These are phyloP conservation scores for Hoplostethus mediterraneus DNA, from an alignment of 2,797 vertebrate genomes.

Conservation along the genomic window DNA sequence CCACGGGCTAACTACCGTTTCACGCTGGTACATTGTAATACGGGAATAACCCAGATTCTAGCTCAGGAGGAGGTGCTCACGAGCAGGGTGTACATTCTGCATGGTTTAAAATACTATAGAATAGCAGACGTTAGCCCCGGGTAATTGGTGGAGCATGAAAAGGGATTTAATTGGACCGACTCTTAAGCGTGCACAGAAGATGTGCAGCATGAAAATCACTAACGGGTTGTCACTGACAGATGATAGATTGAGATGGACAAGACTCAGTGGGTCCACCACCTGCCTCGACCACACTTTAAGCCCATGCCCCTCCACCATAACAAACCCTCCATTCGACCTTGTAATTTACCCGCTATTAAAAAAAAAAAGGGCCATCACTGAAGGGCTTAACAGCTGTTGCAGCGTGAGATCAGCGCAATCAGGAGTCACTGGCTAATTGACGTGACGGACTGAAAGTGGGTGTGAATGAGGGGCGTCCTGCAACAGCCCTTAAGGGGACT, in stretches of 20 bases:
- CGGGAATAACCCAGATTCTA: conserved; percentile 9
- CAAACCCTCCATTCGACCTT: neutral
- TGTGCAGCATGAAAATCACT: neutral
- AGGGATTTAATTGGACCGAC: too few relatives aligned
- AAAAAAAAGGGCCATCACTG: neutral
- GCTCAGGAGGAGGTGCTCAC: conserved; percentile 6
- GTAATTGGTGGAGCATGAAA: too few relatives aligned
- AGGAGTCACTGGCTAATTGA: conserved; percentile 49
- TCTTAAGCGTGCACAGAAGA: neutral
- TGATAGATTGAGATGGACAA: neutral
- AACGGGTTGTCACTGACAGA: neutral
- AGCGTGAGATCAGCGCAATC: conserved; percentile 31
- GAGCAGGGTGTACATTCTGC: too few relatives aligned
- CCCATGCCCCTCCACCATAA: conserved; percentile 1
- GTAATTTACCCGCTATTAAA: conserved; percentile 17
- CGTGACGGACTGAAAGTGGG: conserved; percentile 41
- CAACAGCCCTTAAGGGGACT: conserved; percentile 13
- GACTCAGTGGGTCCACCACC: neutral
- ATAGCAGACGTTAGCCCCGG: too few relatives aligned
- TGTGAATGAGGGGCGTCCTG: conserved; percentile 26
- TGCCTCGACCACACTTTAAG: neutral
- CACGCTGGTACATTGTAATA: neutral
- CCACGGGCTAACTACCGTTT: too few relatives aligned
- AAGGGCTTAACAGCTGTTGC: conserved; percentile 28
- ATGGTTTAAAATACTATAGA: too few relatives aligned